Conservation (phyloP, 2,888 invertebrate genomes). For the Craniophora ligustri region DNA sequence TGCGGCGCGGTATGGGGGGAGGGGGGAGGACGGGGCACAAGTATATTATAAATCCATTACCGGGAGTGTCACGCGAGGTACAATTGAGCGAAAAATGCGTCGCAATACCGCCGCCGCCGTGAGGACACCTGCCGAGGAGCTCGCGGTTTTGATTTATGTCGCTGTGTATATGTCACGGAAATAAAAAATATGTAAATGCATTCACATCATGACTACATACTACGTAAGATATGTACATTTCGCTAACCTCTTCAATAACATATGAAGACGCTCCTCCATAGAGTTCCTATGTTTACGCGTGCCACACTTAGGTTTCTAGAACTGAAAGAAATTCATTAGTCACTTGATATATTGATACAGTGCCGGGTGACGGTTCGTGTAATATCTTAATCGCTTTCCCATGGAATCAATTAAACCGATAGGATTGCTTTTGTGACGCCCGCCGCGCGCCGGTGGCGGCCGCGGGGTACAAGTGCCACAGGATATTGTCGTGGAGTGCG, state of each 20-base stretch:
- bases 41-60: slow-evolving; percentile 56
- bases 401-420: slow-evolving; percentile 13
- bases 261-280: not conserved
- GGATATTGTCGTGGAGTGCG: slow-evolving; percentile 18
- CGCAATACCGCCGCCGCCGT: slow-evolving; percentile 15
- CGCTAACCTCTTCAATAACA: not conserved
- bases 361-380: no score
- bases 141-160: slow-evolving; percentile 23
- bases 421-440: slow-evolving; percentile 2
- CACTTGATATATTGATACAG: no score
- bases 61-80: slow-evolving; percentile 16
- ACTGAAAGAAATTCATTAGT: no score
- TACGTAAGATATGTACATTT: no score
- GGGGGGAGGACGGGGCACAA: slow-evolving; percentile 1
- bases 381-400: slow-evolving; percentile 10
- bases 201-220: not conserved
- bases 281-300: not conserved
- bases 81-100: slow-evolving; percentile 32
- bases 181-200: not conserved
- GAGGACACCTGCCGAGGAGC: slow-evolving; percentile 17
- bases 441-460: slow-evolving; percentile 1
- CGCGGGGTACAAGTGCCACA: slow-evolving; percentile 3
- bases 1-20: no score
- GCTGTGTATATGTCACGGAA: not conserved
- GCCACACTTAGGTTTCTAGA: not conserved